phyloP scores from a whole-genome alignment of 2,113 vertebrate species.

The Pelecanoides urinatrix region DNA sequence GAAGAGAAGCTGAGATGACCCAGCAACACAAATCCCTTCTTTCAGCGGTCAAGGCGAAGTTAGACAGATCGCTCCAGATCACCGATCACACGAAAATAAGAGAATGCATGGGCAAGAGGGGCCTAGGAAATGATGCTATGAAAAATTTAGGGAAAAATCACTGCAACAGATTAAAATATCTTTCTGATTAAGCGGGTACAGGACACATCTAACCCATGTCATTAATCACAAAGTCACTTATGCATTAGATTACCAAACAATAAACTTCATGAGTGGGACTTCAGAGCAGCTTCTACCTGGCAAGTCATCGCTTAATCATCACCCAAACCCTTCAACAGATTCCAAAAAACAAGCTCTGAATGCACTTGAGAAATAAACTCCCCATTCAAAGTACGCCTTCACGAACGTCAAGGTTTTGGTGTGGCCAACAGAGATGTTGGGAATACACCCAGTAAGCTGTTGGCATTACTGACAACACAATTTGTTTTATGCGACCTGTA shows the following conservation, averaged over 20 bases:
- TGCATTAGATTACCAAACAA: neutral
- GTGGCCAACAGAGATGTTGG: neutral
- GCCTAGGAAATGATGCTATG: neutral
- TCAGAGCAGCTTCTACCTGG: neutral
- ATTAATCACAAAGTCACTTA: neutral
- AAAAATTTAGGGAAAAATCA: neutral
- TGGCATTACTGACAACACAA: neutral
- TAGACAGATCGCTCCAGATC: neutral
- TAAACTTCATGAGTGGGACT: neutral
- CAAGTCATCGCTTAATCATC: neutral
- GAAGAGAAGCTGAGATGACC: neutral
- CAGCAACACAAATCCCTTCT: neutral
- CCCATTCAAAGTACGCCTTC: neutral
- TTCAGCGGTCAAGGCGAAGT: neutral
- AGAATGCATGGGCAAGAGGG: neutral
- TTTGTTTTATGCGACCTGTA: neutral
- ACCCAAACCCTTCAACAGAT: neutral
- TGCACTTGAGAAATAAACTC: neutral
- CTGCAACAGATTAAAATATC: neutral
- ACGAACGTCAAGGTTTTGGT: neutral
- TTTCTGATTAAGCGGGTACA: neutral
- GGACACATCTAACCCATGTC: neutral
- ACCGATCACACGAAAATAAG: rapidly evolving
- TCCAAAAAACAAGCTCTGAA: neutral
- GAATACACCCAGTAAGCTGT: neutral